Evolutionary conservation across 2,113 vertebrate genomes (phyloP), one percentile per base, ranked within the genome.

Genomic region (Acrocephalus arundinaceus): DNA sequence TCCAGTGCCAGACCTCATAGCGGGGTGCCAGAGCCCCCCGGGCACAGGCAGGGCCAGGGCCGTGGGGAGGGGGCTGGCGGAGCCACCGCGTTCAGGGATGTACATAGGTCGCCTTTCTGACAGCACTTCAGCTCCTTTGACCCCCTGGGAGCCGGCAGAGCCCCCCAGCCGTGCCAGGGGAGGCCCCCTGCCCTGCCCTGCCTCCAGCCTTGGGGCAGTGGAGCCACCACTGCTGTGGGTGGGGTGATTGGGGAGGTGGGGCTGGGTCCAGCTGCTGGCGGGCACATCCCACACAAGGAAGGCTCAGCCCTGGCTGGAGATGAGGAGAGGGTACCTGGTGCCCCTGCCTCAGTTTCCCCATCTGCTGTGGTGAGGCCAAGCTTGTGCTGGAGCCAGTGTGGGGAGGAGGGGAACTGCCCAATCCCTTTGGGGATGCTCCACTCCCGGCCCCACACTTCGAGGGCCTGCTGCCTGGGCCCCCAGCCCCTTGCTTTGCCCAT

Each of bases 1-100:
- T 97, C 20, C 96, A 97, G 78, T 97, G 97, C 91, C 97, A 97
- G 24, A 96, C 97, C 43, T 97, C 96, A 0, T 97, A 97, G 89
- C 67, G 2, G 9, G 58, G 8, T 3, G 8, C 46, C 1, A 3
- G n/a, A 75, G 37, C 25, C 39, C 66, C 31, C 61, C 2, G 4
- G 49, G 58, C 11, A 1, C 39, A 6, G 62, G 54, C 28, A 13
- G 72, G 66, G 55, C 41, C 41, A 15, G 41, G 43, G 43, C 43
- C 16, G 43, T 16, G 72, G 66, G 55, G 71, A 15, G 63, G 70
- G 80, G 54, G 72, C 81, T 66, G 24, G 4, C 6, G 13, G 85
- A 88, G 89, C 79, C 28, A 4, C 39, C 48, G 11, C 48, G 4
- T 92, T 94, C 93, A 94, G 93, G 93, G 93, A 92, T 94, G 90